Evolutionary conservation across 2,797 vertebrate species (phyloP), one percentile per base, ranked within the genome.

Genomic region (Malacoctenus gilli): DNA sequence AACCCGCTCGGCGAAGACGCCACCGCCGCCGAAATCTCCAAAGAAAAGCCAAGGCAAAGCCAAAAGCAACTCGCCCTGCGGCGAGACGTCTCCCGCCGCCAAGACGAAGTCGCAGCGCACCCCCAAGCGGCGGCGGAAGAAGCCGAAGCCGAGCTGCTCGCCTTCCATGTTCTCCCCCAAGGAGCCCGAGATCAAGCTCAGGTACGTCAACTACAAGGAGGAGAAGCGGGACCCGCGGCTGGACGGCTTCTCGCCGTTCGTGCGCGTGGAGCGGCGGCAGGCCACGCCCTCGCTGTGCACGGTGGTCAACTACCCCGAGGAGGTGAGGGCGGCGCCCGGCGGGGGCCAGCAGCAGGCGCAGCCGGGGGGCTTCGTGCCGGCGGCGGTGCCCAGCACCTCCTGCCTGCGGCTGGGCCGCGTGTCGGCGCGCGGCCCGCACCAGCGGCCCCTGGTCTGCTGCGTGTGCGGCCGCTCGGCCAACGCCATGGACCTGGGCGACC

Each of bases 121-220:
- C 8, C 59, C 76, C 13, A 87, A 63, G 59, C 84, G 68, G 9
- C 87, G 86, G 38, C 70, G 59, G 1, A 92, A 87, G 66, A 90
- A 84, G 51, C 38, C 2, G 30, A 75, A 41, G 10, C 28, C 4
- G 30, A 53, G 71, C 41, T 44, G 59, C 22, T 43, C 63, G 0
- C 52, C 68, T 2, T 83, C 83, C 60, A 79, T 92, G 68, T 93
- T 92, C 58, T 71, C 85, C 38, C 89, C 89, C 2, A 86, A 77
- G 25, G 92, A 93, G 75, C 92, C 92, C 0, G 92, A 93, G 75
- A 93, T 93, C 69, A 91, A 84, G 57, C 38, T 93, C 8, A 90
- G 56, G 77, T 93, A 91, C 6, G 14, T 91, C 52, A 88, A 79
- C 75, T 89, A 64, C 74, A 91, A 89, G 57, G 91, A 91, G 40